A percentile compares a stretch with the other conserved stretches of the same genome.
Evolutionary conservation across 2,113 vertebrate species (phyloP).

Genomic region (Embiotoca jacksoni): DNA sequence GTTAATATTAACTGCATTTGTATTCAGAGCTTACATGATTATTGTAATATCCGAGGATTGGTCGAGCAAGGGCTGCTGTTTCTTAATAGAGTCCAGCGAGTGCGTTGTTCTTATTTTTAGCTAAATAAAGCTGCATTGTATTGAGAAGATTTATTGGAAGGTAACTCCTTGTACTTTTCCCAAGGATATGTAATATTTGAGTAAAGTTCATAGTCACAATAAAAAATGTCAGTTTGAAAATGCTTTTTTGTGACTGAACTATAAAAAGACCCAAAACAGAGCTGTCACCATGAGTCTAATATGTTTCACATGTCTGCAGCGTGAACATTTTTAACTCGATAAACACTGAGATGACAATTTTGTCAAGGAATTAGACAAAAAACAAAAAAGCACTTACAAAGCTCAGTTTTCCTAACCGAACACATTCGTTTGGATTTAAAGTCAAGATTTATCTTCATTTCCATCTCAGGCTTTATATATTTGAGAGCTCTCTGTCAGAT

Average conservation of each 20-base stretch:
- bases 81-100: slow-evolving; percentile 26
- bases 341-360: not conserved
- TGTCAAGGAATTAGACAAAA: no score
- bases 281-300: not conserved
- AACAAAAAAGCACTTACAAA: no score
- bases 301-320: not conserved
- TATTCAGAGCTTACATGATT: slow-evolving; percentile 44
- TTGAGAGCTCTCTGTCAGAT: no score
- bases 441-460: no score
- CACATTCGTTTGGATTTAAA: no score
- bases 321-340: no score
- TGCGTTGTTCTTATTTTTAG: slow-evolving; percentile 37
- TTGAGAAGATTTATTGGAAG: slow-evolving; percentile 29
- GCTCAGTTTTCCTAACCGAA: no score
- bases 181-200: slow-evolving; percentile 44
- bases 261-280: not conserved
- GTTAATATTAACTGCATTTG: slow-evolving; percentile 44
- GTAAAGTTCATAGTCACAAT: slow-evolving; percentile 39
- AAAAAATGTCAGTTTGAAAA: slow-evolving; percentile 34
- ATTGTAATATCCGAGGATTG: slow-evolving; percentile 29
- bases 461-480: no score
- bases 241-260: slow-evolving; percentile 2
- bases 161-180: slow-evolving; percentile 40
- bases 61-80: slow-evolving; percentile 19
- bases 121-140: slow-evolving; percentile 27